A percentile compares a stretch with the other conserved stretches of the same genome.
These are phyloP conservation scores for Mustela nigripes DNA, from an alignment of 2,113 vertebrate species.

Conservation along the genomic window DNA sequence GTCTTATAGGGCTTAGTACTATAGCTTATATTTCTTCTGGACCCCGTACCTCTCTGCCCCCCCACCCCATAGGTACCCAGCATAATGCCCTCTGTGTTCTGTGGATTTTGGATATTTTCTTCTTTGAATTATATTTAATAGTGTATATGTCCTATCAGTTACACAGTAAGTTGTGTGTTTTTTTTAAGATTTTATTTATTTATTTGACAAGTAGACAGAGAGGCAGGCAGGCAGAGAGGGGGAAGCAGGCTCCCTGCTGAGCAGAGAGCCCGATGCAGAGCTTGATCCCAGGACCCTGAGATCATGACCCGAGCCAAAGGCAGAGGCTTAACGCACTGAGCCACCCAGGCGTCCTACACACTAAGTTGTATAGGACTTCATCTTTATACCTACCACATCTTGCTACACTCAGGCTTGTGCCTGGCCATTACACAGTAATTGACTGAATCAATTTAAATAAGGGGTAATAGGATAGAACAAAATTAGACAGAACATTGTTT, in stretches of 20 bases:
- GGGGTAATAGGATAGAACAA: background rate
- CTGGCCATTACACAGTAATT: background rate
- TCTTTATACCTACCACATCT: background rate
- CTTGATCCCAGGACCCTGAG: too few relatives aligned
- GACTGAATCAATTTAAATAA: background rate
- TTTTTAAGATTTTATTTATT: too few relatives aligned
- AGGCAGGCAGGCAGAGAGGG: too few relatives aligned
- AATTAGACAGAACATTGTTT: slow-evolving; percentile 13
- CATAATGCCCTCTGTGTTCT: background rate
- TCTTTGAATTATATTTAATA: background rate
- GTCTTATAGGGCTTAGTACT: background rate
- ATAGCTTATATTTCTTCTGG: background rate
- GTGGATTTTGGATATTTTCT: background rate
- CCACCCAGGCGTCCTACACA: too few relatives aligned
- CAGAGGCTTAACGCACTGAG: too few relatives aligned
- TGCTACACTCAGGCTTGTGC: background rate
- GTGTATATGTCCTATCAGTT: background rate
- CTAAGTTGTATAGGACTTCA: background rate
- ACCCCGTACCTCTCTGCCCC: too few relatives aligned
- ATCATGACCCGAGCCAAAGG: too few relatives aligned
- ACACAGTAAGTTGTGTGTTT: too few relatives aligned
- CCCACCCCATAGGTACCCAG: background rate
- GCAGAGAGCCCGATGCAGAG: too few relatives aligned
- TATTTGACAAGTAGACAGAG: too few relatives aligned
- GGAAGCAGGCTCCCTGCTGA: too few relatives aligned